Percentiles rank a stretch among this genome's conserved stretches.
Conservation (phyloP, 1,140 invertebrate species). For the Ectropis grisescens region DNA sequence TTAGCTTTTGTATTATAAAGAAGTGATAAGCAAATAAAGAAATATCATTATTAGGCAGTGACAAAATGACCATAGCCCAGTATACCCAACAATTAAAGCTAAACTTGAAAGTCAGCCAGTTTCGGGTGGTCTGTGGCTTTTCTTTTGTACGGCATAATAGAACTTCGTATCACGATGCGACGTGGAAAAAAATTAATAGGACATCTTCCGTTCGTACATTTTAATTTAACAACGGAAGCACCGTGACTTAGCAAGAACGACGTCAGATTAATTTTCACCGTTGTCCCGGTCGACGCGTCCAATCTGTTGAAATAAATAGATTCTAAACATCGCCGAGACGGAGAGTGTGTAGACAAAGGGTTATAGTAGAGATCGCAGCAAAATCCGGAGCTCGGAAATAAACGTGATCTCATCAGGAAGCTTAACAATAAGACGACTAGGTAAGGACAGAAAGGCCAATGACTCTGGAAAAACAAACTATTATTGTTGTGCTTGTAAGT, state of each 20-base stretch:
- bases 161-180: slow-evolving; percentile 15
- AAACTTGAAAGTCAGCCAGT: slow-evolving; percentile 15
- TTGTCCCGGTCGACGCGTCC: slow-evolving; percentile 17
- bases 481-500: slow-evolving; percentile 18
- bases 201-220: slow-evolving; percentile 37
- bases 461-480: slow-evolving; percentile 38
- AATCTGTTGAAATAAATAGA: slow-evolving; percentile 37
- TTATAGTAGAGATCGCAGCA: slow-evolving; percentile 18
- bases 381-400: slow-evolving; percentile 33
- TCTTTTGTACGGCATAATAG: slow-evolving; percentile 14
- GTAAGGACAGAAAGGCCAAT: slow-evolving; percentile 41
- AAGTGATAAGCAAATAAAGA: too few species aligned
- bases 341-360: slow-evolving; percentile 20
- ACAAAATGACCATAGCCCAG: too few species aligned
- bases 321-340: slow-evolving; percentile 27
- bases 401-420: slow-evolving; percentile 53
- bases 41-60: too few species aligned
- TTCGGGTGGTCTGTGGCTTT: slow-evolving; percentile 23
- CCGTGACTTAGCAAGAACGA: slow-evolving; percentile 50
- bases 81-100: slow-evolving; percentile 9
- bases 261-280: slow-evolving; percentile 50
- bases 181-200: slow-evolving; percentile 28
- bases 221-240: slow-evolving; percentile 59
- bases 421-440: slow-evolving; percentile 34
- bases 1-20: too few species aligned